Base-by-base conservation (phyloP, 2,113 vertebrate species). In the Lipotes vexillifer region DNA sequence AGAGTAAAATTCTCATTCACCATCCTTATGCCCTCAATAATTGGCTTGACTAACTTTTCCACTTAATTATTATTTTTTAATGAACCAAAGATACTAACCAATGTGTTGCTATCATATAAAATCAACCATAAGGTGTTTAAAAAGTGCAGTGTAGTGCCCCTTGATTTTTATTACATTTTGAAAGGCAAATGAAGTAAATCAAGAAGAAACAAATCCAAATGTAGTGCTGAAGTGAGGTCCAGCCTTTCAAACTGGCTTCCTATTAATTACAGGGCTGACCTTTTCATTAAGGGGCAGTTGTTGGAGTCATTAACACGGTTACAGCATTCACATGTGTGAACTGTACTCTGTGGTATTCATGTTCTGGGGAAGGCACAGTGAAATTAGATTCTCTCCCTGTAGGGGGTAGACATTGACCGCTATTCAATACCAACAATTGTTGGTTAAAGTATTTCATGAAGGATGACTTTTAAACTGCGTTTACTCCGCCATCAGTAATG, bases 311-410 rank as follows among this genome's bases (percentile, higher is more conserved):
- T 96, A 96, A 97, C 96, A 94, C 31, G 78, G 96, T 94, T 97
- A 72, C 78, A 27, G 44, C 57, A 71, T 94, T 93, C 0, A 0
- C 93, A 85, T 6, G 17, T 91, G 88, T 93, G 97, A 97, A 96
- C 86, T 93, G 96, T 98, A 96, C 93, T 92, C 46, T 18, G 4
- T 83, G 89, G 75, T 57, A 84, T 94, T 98, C 93, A 9, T 36
- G 87, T 74, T 61, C 66, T 41, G 93, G 81, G 18, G 84, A 85
- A 95, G 74, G 86, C 93, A 52, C 71, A 97, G 98, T 98, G 98
- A 98, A 98, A 99, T 98, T 98, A 98, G 98, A 98, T 92, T 98
- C 98, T 98, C 95, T 98, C 98, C 98, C 98, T 99, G 98, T 98
- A 99, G 98, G 98, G 98, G 98, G 98, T 99, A 98, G 98, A 97